Evolutionary conservation across 2,888 invertebrate genomes (phyloP).

Genomic region (Dione juno): DNA sequence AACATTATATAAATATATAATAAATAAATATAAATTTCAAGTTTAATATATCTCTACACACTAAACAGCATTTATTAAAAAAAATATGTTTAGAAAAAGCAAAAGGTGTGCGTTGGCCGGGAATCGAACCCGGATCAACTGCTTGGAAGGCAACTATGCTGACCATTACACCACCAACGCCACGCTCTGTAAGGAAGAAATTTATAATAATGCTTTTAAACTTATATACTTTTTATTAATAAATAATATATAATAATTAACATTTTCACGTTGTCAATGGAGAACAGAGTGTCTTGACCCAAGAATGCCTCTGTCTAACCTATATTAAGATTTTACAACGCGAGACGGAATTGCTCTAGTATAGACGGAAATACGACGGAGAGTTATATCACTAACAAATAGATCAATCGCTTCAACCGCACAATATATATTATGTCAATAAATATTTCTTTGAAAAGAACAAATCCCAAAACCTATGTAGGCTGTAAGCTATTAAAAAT

Average conservation of each 20-base stretch:
- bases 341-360: no score
- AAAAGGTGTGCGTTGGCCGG: conserved; percentile 81
- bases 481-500: no score
- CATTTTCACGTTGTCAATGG: no score
- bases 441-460: no score
- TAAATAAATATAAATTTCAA: neutral
- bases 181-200: accelerated
- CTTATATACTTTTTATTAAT: neutral
- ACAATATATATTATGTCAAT: no score
- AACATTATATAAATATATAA: no score
- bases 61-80: neutral
- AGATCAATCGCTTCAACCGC: no score
- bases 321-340: no score
- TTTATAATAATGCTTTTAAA: neutral
- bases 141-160: conserved; percentile 85
- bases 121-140: conserved; percentile 85
- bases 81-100: neutral
- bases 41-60: neutral
- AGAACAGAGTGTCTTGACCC: no score
- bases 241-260: no score
- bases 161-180: conserved; percentile 85
- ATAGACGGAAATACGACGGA: neutral
- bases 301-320: no score
- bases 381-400: neutral
- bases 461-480: no score